phyloP scores from a whole-genome alignment of 2,797 vertebrate species.

The Pteronotus mesoamericanus region DNA sequence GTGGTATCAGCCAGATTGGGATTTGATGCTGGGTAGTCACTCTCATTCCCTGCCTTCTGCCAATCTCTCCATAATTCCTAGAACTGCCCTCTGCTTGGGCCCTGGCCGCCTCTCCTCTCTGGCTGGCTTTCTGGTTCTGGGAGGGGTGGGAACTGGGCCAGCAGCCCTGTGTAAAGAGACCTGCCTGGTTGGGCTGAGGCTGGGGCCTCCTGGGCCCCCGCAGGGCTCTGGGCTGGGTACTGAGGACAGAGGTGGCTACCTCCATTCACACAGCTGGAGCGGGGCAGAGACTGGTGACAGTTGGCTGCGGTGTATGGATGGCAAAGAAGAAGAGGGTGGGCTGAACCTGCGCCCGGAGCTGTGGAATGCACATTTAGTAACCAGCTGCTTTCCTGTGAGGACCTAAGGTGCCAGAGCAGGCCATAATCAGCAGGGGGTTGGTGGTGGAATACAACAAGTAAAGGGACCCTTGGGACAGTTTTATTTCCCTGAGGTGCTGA shows the following conservation, averaged over 20 bases:
- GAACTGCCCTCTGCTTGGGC: neutral
- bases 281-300: neutral
- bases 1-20: neutral
- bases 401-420: neutral
- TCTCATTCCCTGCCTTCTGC: neutral
- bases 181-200: neutral
- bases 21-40: slow-evolving; percentile 26
- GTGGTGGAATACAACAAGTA: neutral
- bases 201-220: neutral
- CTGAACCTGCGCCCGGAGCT: neutral
- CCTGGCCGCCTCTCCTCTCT: neutral
- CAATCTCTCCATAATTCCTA: neutral
- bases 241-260: neutral
- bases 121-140: neutral
- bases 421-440: neutral
- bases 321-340: neutral
- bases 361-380: neutral
- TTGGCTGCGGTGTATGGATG: neutral
- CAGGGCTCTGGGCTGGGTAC: neutral
- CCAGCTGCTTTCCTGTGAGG: neutral
- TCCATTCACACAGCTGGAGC: neutral
- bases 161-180: neutral
- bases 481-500: neutral
- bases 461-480: neutral
- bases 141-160: neutral